phyloP scores from a whole-genome alignment of 1,140 invertebrate genomes.

The Oncopodura yosiiana region DNA sequence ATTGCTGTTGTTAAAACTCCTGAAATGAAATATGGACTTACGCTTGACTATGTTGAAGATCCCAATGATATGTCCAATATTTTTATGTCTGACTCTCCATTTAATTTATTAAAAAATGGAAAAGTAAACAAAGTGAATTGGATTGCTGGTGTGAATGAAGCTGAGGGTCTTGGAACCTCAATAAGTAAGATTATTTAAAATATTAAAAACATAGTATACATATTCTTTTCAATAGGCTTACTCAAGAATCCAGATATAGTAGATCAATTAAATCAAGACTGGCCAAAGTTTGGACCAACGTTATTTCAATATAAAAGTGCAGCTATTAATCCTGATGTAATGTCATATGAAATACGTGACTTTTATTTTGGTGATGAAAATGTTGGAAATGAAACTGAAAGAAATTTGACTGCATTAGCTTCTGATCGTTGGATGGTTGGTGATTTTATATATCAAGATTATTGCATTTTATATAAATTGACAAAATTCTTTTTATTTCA shows the following conservation, averaged over 20 bases:
- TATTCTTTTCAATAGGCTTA: too few relatives aligned
- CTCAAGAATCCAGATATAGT: background rate
- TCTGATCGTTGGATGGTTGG: too few relatives aligned
- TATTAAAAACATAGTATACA: background rate
- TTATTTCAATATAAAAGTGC: slow-evolving; percentile 33
- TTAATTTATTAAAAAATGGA: slow-evolving; percentile 6
- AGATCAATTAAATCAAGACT: slow-evolving; percentile 8
- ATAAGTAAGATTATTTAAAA: background rate
- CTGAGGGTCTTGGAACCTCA: slow-evolving; percentile 4
- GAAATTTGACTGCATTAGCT: slow-evolving; percentile 46
- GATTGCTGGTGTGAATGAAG: slow-evolving; percentile 17
- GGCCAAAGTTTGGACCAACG: background rate
- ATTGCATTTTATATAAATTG: too few relatives aligned
- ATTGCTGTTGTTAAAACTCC: background rate
- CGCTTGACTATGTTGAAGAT: slow-evolving; percentile 4
- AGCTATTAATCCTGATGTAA: slow-evolving; percentile 40
- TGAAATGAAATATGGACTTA: slow-evolving; percentile 6
- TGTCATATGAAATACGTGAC: slow-evolving; percentile 47
- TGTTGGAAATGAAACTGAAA: slow-evolving; percentile 44
- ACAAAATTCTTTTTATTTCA: too few relatives aligned
- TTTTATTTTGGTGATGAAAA: slow-evolving; percentile 49
- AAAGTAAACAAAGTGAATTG: slow-evolving; percentile 7
- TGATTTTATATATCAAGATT: too few relatives aligned
- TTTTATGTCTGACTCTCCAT: slow-evolving; percentile 23
- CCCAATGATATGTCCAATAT: background rate